Conservation (phyloP, 2,113 vertebrate species). For the Saguinus imperator region DNA sequence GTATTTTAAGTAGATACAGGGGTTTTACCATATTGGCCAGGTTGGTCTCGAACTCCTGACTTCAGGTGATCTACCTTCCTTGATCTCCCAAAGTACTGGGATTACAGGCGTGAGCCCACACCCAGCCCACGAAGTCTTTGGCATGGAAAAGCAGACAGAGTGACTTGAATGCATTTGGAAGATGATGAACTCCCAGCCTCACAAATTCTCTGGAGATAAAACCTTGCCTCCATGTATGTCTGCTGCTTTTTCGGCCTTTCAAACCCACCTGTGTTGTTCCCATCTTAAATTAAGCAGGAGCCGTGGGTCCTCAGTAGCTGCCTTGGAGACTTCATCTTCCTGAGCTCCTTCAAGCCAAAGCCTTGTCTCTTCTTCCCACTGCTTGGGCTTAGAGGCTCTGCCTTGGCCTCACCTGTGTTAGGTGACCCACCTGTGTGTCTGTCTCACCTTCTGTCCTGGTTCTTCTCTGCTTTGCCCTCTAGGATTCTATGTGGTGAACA, state of each 20-base stretch:
- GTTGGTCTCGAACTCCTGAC: too few relatives aligned
- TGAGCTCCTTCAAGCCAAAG: rapidly evolving
- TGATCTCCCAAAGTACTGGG: too few relatives aligned
- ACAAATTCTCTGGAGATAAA: background rate
- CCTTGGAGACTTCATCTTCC: background rate
- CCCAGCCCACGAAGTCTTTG: too few relatives aligned
- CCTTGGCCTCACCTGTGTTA: background rate
- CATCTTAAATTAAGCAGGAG: background rate
- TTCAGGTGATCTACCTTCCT: too few relatives aligned
- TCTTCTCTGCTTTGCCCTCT: too few relatives aligned
- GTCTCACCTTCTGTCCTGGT: rapidly evolving
- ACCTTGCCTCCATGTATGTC: rapidly evolving
- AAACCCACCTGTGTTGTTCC: background rate
- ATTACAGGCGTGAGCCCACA: too few relatives aligned
- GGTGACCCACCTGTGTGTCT: rapidly evolving
- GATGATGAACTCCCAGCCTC: background rate
- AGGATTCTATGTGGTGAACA: background rate
- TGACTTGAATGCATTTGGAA: background rate
- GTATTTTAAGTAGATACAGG: too few relatives aligned
- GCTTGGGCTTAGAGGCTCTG: background rate
- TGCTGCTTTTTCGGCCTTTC: background rate
- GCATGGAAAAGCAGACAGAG: background rate
- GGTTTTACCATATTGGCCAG: too few relatives aligned
- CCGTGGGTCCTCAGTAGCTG: rapidly evolving
- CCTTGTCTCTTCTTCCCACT: background rate